A percentile compares a stretch with the other conserved stretches of the same genome.
Conservation (phyloP, 2,797 vertebrate genomes). For the Poeciliopsis infans region DNA sequence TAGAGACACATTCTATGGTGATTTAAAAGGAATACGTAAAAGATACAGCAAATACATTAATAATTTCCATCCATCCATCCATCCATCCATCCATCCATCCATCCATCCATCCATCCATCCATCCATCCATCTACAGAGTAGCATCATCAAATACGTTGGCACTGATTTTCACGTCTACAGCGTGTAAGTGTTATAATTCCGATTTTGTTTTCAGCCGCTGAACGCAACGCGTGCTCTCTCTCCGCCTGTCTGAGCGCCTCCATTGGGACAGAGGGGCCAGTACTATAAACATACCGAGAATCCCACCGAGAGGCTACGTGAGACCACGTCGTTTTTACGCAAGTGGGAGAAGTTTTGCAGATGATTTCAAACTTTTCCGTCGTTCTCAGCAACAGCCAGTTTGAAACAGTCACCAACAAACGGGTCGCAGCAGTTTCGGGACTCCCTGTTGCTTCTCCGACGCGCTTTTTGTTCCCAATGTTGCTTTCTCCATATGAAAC, state of each 20-base stretch:
- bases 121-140: neutral
- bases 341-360: slow-evolving; percentile 18
- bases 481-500: slow-evolving; percentile 28
- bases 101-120: neutral
- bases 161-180: neutral
- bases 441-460: slow-evolving; percentile 10
- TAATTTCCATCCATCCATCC: neutral
- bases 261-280: slow-evolving; percentile 61
- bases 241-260: slow-evolving; percentile 55
- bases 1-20: neutral
- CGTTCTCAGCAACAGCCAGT: neutral
- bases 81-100: neutral
- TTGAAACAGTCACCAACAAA: neutral
- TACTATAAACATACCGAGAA: slow-evolving; percentile 64
- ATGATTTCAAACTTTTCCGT: neutral
- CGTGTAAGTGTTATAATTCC: fast-evolving
- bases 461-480: slow-evolving; percentile 22
- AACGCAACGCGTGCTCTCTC: slow-evolving; percentile 42
- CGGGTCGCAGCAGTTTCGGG: slow-evolving; percentile 11
- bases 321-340: slow-evolving; percentile 32
- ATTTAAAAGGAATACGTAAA: neutral
- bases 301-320: slow-evolving; percentile 39
- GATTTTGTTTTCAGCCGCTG: neutral
- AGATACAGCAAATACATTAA: neutral
- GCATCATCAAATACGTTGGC: neutral